Percentiles rank a stretch among this genome's conserved stretches.
Evolutionary conservation across 2,797 vertebrate species (phyloP).

Genomic region (Aldrovandia affinis): DNA sequence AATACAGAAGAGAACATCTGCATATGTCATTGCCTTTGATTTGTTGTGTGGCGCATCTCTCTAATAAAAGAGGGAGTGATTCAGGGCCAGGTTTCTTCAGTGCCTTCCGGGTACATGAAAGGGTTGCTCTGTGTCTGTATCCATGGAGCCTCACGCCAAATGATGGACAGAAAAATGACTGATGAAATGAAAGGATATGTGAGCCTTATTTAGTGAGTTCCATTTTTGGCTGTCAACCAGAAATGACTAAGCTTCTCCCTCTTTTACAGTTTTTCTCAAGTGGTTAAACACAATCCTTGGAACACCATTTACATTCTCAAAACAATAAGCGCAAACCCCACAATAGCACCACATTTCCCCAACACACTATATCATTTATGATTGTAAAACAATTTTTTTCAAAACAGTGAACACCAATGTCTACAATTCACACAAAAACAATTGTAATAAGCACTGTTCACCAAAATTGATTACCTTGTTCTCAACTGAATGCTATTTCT

Average conservation of each 20-base stretch:
- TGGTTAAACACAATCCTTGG: no score
- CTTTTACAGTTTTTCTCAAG: background rate
- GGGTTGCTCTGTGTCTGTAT: background rate
- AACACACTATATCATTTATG: no score
- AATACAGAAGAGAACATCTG: background rate
- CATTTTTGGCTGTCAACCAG: background rate
- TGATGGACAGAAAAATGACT: background rate
- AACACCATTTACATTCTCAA: no score
- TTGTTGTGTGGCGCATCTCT: background rate
- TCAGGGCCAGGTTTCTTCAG: background rate
- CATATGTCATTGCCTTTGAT: background rate
- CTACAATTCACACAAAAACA: no score
- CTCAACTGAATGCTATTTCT: no score
- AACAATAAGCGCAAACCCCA: no score
- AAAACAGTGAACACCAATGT: no score
- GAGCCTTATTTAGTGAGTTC: background rate
- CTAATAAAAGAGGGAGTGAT: background rate
- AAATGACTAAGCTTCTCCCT: background rate
- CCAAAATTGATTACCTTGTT: no score
- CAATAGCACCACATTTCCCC: no score
- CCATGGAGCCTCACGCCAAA: background rate
- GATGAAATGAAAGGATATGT: constrained; percentile 3
- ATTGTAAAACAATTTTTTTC: no score
- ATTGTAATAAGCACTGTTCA: no score
- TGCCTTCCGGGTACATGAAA: background rate